Evolutionary conservation across 2,797 vertebrate species (phyloP), one percentile per base, ranked within the genome.

Genomic region (Ispidina picta): DNA sequence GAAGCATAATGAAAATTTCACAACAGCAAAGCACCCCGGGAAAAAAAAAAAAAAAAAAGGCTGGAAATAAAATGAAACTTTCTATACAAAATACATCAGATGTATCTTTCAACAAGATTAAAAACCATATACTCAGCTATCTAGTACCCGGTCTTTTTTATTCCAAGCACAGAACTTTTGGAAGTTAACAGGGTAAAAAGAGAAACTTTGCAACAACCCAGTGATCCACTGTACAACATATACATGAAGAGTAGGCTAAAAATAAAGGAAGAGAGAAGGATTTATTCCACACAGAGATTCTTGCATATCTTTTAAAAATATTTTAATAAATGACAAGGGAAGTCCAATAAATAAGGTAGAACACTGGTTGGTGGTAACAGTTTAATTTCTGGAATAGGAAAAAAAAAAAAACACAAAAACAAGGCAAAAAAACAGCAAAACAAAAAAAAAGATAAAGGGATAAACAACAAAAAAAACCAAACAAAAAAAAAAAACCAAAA

Each of bases 371-470:
- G 68, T 6, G 5, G 22, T 5, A 78, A 15, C 8, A 65, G 10
- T 15, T 59, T 49, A 56, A 60, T 86, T 81, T 91, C 29, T 73
- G 25, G 5, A 75, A 33, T 39, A 39, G 37, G 37, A 39, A 51
- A 16, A 41, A 49, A 22, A 17, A 39, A 72, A 33, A 10, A n/a
- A n/a, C n/a, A n/a, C n/a, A n/a, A 2, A 49, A 23, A 11, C 46
- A 9, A 20, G 21, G 21, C 19, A 4, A 49, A 48, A 26, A 13
- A 0, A 26, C 7, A 48, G 35, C 35, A 25, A 23, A 43, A 6
- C 41, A 43, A 0, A 17, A 3, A 2, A 37, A 28, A 37, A 8
- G 2, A 3, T 1, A 37, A 28, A 37, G 16, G 2, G n/a, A 46
- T 20, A 19, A 43, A 6, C 14, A 19, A 43, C 8, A 16, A 43